Evolutionary conservation across 2,797 vertebrate genomes (phyloP).

Genomic region (Chrysocyon brachyurus): DNA sequence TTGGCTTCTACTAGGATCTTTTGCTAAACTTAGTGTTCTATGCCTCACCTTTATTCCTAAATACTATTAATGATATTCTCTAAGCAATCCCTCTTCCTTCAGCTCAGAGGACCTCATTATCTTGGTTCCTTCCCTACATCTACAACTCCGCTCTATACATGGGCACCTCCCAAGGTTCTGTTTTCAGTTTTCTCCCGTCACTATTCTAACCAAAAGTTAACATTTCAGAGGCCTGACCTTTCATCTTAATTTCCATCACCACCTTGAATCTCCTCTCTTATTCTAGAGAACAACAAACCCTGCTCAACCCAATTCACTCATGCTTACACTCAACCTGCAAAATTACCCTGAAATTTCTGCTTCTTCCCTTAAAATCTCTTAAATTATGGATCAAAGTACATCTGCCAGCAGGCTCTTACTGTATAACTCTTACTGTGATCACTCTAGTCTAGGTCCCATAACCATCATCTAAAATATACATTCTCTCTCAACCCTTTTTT

Average conservation of each 20-base stretch:
- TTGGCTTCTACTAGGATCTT: not conserved
- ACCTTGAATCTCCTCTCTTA: not conserved
- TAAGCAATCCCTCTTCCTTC: not conserved
- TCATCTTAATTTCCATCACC: not conserved
- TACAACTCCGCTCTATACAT: not conserved
- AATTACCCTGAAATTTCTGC: not conserved
- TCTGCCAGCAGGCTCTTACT: not conserved
- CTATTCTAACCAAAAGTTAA: not conserved
- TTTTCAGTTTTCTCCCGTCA: not conserved
- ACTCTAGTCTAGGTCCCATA: not conserved
- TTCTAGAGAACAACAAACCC: not conserved
- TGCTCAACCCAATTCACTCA: not conserved
- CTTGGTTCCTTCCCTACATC: not conserved
- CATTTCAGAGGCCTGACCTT: not conserved
- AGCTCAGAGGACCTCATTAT: not conserved
- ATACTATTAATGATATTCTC: not conserved
- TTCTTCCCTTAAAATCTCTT: conserved; percentile 24
- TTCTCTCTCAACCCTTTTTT: not conserved
- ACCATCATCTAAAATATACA: not conserved
- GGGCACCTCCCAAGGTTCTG: not conserved
- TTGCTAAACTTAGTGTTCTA: not conserved
- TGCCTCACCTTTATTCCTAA: not conserved
- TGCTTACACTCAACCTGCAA: not conserved
- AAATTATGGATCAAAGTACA: not conserved
- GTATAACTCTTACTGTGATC: not conserved